These are phyloP conservation scores for Leucoma salicis DNA, from an alignment of 2,888 invertebrate genomes.

Conservation along the genomic window DNA sequence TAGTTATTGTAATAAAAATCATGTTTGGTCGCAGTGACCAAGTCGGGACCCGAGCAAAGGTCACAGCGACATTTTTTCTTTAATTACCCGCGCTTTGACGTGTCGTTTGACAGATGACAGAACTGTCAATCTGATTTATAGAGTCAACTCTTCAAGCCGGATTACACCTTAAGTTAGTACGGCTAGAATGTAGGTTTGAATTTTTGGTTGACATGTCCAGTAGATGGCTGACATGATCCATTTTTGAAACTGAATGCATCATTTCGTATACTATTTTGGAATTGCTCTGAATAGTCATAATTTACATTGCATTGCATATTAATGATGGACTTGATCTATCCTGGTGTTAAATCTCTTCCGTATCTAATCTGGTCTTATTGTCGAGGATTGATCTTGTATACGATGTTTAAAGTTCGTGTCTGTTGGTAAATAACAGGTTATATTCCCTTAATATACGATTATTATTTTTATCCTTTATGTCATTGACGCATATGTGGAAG, in stretches of 20 bases:
- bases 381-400: background rate
- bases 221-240: conserved; percentile 21
- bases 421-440: no score
- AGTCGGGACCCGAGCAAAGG: conserved; percentile 37
- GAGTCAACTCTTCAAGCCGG: background rate
- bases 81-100: conserved; percentile 28
- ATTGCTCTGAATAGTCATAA: conserved; percentile 16
- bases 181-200: background rate
- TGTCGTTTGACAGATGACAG: conserved; percentile 36
- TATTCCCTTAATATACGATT: no score
- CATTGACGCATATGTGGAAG: no score
- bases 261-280: conserved; percentile 31
- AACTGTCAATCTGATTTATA: conserved; percentile 43
- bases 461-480: no score
- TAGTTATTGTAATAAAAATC: background rate
- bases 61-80: conserved; percentile 34
- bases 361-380: background rate
- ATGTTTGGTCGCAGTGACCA: conserved; percentile 10
- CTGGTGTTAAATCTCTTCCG: background rate
- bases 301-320: conserved; percentile 2
- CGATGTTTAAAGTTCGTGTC: no score
- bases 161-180: background rate
- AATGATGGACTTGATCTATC: background rate
- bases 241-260: conserved; percentile 33
- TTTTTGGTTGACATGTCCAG: conserved; percentile 1